Percentiles rank a stretch among this genome's conserved stretches.
Conservation (phyloP, 1,140 invertebrate species). For the Lasaia peninsularis region DNA sequence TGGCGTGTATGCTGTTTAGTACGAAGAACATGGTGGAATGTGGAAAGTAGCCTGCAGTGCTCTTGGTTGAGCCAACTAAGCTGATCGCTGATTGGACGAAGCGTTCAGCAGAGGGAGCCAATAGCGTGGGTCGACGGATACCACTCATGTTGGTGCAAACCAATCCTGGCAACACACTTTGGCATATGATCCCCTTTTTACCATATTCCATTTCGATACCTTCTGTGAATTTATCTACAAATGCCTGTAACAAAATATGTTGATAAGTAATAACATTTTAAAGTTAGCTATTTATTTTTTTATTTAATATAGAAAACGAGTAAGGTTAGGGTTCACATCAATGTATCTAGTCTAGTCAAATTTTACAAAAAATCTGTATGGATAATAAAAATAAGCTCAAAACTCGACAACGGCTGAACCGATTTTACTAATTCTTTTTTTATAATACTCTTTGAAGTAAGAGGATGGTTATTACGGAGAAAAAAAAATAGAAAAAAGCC, state of each 20-base stretch:
- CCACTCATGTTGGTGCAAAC: constrained; percentile 96
- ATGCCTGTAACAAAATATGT: constrained; percentile 79
- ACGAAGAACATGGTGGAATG: constrained; percentile 82
- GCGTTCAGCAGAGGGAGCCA: constrained; percentile 86
- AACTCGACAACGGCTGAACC: too few relatives aligned
- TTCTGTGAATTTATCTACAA: constrained; percentile 90
- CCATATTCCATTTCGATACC: constrained; percentile 89
- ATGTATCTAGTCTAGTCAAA: too few relatives aligned
- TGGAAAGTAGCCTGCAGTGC: constrained; percentile 88
- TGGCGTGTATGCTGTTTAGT: constrained; percentile 69
- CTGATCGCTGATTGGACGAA: constrained; percentile 88
- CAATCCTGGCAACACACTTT: constrained; percentile 92
- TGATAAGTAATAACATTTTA: background rate
- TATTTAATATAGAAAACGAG: too few relatives aligned
- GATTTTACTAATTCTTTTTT: too few relatives aligned
- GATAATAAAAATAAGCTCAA: too few relatives aligned
- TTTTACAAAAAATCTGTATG: too few relatives aligned
- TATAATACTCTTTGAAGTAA: too few relatives aligned
- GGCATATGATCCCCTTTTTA: constrained; percentile 87
- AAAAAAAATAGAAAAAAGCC: too few relatives aligned
- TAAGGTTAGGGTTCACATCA: too few relatives aligned
- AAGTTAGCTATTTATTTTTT: too few relatives aligned
- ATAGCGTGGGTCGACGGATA: constrained; percentile 86
- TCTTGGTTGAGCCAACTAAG: constrained; percentile 86
- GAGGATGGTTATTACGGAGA: too few relatives aligned